Base-by-base conservation (phyloP, 2,797 vertebrate species). In the Picus viridis region DNA sequence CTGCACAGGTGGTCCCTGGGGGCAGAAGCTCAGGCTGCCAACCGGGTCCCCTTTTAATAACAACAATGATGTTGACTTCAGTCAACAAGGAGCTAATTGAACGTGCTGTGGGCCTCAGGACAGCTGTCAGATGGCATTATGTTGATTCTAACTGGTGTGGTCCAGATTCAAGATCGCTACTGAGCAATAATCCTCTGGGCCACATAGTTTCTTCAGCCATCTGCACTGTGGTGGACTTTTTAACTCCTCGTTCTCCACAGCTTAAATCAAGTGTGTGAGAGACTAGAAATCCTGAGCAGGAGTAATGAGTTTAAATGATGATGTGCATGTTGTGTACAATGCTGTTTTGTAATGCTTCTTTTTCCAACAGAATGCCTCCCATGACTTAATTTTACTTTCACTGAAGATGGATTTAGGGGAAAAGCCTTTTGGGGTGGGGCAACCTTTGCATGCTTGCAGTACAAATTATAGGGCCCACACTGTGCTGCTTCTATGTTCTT, bases 281-380 rank as follows among this genome's bases (percentile, higher is more conserved):
- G 58, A 51, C 67, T 64, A 95, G 75, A 86, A 89, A 89, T 91
- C 45, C 56, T 70, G 49, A 91, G 79, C 89, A 71, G 67, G 93
- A 96, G 58, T 77, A 93, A 90, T 61, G 77, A 97, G 72, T 68
- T 81, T 74, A 68, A 91, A 92, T 88, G 1, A 91, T 93, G 72
- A 62, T 90, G 84, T 97, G 97, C 96, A 87, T 89, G 92, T 83
- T 69, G 93, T 78, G 74, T 97, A 94, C 49, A 71, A 90, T 86
- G 29, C 32, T 93, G 82, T 85, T 92, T 79, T 92, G 78, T 84
- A 93, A 93, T 83, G 76, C 65, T 86, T 64, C 51, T 94, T 93
- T 86, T 41, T 47, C 74, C 74, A 91, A 75, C 80, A 91, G 88
- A 95, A 93, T 12, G 32, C 89, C 59, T 93, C 68, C 64, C 83